These are phyloP conservation scores for Apocheima hispidaria DNA, from an alignment of 2,888 invertebrate species.

Conservation along the genomic window DNA sequence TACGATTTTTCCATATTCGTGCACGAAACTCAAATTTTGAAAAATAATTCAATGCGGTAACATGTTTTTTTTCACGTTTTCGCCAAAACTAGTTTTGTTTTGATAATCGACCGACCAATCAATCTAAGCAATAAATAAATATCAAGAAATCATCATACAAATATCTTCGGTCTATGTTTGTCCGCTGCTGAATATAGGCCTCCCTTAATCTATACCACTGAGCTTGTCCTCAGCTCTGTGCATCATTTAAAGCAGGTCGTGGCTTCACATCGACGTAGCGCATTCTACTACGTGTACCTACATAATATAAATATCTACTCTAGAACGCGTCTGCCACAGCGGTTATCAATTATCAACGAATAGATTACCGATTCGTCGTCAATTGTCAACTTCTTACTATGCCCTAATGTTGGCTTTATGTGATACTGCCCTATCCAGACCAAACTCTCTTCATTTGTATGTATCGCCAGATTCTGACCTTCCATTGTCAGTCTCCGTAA, in stretches of 20 bases:
- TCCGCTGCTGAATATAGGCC: neutral
- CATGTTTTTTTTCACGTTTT: too few species aligned
- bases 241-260: neutral
- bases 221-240: neutral
- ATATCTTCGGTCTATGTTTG: neutral
- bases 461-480: conserved; percentile 71
- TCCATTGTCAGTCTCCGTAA: conserved; percentile 78
- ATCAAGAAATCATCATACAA: too few species aligned
- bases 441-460: conserved; percentile 67
- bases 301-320: neutral
- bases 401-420: neutral
- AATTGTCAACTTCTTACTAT: neutral
- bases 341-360: neutral
- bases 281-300: neutral
- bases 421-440: conserved; percentile 14
- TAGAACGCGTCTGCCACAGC: neutral
- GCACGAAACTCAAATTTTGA: too few species aligned
- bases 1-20: too few species aligned
- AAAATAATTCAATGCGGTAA: too few species aligned
- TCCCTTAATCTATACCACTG: neutral
- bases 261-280: neutral
- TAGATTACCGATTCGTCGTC: neutral
- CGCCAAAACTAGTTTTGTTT: too few species aligned
- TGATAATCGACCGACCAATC: too few species aligned
- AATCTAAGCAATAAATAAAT: too few species aligned